Evolutionary conservation across 2,888 invertebrate species (phyloP), one percentile per base, ranked within the genome.

Genomic region (Bursaphelenchus okinawaensis): DNA sequence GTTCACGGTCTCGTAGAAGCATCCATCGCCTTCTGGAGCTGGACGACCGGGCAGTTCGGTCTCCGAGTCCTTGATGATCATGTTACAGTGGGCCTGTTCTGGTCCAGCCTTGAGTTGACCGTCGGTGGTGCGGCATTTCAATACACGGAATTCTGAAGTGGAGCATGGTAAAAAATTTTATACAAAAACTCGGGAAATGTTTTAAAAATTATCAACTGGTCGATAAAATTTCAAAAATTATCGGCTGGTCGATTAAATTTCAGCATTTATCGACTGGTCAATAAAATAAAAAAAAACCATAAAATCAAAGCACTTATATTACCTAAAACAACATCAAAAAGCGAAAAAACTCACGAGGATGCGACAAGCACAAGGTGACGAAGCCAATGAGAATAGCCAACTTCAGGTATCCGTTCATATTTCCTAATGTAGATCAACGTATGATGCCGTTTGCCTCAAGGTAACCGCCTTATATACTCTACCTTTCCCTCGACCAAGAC

Each of bases 101-200:
- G 71, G 70, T 31, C 80, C 80, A 59, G 74, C 79, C 51, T 75
- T 66, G 57, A 79, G 70, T 20, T 75, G 68, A 56, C 75, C 75
- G 19, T 76, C 73, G n/a, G 79, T 77, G n/a, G 80, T 80, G 27
- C 72, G 68, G 59, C 80, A 80, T 65, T 78, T 76, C 16, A 80
- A 66, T 60, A 78, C 76, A 28, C 80, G 78, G 68, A 73, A 80
- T 67, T 80, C 80, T 80, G 50, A 19, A 72, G n/a, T n/a, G n/a
- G n/a, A n/a, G n/a, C n/a, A n/a, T n/a, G n/a, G n/a, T n/a, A n/a
- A n/a, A n/a, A n/a, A n/a, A n/a, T n/a, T n/a, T n/a, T n/a, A n/a
- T n/a, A n/a, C n/a, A n/a, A n/a, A n/a, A n/a, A n/a, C n/a, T n/a
- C n/a, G n/a, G n/a, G n/a, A n/a, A n/a, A n/a, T n/a, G n/a, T n/a